Base-by-base conservation (phyloP, 2,888 invertebrate genomes). In the Hirudinaria manillensis region DNA sequence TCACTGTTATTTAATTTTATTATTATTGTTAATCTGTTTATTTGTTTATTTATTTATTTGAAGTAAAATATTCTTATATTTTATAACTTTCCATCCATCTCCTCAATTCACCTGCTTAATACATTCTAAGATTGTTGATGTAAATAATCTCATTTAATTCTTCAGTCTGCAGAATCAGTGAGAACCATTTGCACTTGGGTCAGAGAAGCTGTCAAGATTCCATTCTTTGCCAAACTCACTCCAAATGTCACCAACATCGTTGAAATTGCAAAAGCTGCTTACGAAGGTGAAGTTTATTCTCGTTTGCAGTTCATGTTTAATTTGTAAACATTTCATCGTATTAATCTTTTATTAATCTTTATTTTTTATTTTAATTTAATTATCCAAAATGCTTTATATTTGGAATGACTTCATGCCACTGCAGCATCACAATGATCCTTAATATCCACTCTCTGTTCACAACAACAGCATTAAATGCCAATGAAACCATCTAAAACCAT, bases 171-270 rank as follows among this genome's bases (percentile, higher is more conserved):
- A 61, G 90, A 90, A 38, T 85, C 95, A 77, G 97, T 99, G 1
- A 89, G 90, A 80, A 90, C 92, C 78, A 98, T 99, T 82, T 91
- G 95, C 0, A 87, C 89, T 75, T 99, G 98, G 98, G 94, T 98
- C 24, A 88, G 91, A 74, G 89, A 88, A 45, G 90, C 92, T 0
- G 89, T 94, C 13, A 91, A 91, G 83, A 93, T 99, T 78, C 98
- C 99, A 2, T 92, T 99, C 87, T 99, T 99, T 86, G 90, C 97
- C 21, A 99, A 99, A 86, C 87, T 99, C 76, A 99, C 99, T 0
- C 98, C 98, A 0, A 99, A 99, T 84, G 95, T 98, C 36, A 98
- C 98, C 0, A 92, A 95, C 79, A 93, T 99, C 72, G 91, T 92
- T 0, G 87, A 88, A 55, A 94, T 99, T 79, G 98, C 98, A 0